phyloP scores from a whole-genome alignment of 2,797 vertebrate species.

The Clarias platycephalus region DNA sequence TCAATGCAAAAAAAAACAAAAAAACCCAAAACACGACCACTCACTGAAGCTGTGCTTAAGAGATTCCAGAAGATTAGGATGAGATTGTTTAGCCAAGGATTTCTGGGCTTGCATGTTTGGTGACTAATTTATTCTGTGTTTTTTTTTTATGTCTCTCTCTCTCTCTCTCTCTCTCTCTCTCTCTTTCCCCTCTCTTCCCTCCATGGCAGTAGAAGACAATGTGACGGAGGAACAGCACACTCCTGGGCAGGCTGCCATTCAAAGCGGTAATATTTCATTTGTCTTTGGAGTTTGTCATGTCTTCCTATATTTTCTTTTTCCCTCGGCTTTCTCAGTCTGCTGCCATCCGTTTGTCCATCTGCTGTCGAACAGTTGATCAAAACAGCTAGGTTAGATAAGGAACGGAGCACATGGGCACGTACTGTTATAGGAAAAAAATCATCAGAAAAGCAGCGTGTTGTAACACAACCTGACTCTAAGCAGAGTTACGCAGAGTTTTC shows the following conservation, averaged over 20 bases:
- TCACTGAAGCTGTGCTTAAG: conserved; percentile 34
- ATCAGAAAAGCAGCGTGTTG: neutral
- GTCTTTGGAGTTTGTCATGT: conserved; percentile 63
- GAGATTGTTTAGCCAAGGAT: conserved; percentile 43
- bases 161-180: conserved; percentile 67
- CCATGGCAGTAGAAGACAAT: conserved; percentile 87
- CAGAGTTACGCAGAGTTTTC: neutral
- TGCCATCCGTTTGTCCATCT: conserved; percentile 17
- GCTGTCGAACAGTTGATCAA: neutral
- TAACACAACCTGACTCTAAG: neutral
- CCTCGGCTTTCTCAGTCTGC: neutral
- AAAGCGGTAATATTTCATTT: conserved; percentile 81
- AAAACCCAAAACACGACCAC: conserved; percentile 55
- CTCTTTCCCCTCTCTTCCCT: conserved; percentile 65
- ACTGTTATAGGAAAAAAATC: neutral
- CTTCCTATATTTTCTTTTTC: neutral
- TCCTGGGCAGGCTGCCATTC: conserved; percentile 83
- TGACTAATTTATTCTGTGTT: conserved; percentile 68
- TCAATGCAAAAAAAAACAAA: conserved; percentile 66
- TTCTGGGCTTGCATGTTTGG: conserved; percentile 44
- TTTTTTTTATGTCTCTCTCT: conserved; percentile 61
- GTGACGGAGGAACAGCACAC: conserved; percentile 83
- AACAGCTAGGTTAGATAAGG: neutral
- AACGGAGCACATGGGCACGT: neutral
- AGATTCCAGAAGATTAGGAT: conserved; percentile 44